These are phyloP conservation scores for Aspiorhynchus laticeps DNA, from an alignment of 2,113 vertebrate species.

Conservation along the genomic window DNA sequence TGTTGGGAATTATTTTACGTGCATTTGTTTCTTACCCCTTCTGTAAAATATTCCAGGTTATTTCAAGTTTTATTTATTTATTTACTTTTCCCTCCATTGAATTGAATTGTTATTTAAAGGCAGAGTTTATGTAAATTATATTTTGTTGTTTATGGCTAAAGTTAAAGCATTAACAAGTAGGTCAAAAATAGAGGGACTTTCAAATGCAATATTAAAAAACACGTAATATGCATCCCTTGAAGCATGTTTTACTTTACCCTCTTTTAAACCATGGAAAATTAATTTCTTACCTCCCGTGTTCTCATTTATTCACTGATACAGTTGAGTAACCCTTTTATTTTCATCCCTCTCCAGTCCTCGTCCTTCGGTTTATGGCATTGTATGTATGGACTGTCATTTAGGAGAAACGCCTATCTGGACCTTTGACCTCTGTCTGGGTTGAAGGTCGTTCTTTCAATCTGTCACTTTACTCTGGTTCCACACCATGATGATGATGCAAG, in stretches of 20 bases:
- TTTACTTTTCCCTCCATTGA: neutral
- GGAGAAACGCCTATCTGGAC: constrained; percentile 11
- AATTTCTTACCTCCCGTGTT: neutral
- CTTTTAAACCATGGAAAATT: neutral
- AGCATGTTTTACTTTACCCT: neutral
- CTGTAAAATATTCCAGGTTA: neutral
- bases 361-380: neutral
- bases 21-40: neutral
- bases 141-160: neutral
- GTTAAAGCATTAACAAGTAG: neutral
- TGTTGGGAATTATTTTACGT: neutral
- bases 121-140: neutral
- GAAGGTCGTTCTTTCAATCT: constrained; percentile 49
- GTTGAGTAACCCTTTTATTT: neutral
- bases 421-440: constrained; percentile 40
- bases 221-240: too few species aligned
- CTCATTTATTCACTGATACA: neutral
- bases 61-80: neutral
- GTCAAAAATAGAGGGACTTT: neutral
- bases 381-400: neutral
- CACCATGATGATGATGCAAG: constrained; percentile 59
- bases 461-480: constrained; percentile 41
- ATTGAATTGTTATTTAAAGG: neutral
- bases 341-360: neutral
- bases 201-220: neutral